Base-by-base conservation (phyloP, 2,113 vertebrate genomes). In the Apteryx mantelli region DNA sequence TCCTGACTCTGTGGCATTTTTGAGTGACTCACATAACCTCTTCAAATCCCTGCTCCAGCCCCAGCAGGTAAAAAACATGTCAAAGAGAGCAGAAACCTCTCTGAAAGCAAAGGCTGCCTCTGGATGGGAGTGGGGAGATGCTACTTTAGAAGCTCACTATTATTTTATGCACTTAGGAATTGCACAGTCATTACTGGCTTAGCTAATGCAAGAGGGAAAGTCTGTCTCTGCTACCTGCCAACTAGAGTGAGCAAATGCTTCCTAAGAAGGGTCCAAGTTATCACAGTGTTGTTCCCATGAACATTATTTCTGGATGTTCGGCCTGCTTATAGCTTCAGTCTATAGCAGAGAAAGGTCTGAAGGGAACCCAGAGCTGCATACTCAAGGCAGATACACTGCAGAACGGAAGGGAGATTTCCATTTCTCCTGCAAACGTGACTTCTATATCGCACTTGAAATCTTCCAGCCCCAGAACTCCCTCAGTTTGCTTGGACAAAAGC, bases 91-190 rank as follows among this genome's bases (percentile, higher is more conserved):
- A 89, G 77, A 79, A 84, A 83, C 24, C 9, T 75, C 69, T 26
- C 55, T 22, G 28, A 79, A 36, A 65, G 46, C 53, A 18, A 83
- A 53, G 42, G 42, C n/a, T 81, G 74, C 48, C 63, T 48, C 44
- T 56, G 38, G 36, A 40, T 46, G 50, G 22, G 40, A 69, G n/a
- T 2, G 8, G 20, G 61, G 48, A 88, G 68, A 71, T 9, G 18
- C 11, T 53, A 46, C 32, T 90, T 79, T 21, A 0, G 0, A 20
- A 28, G 26, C 21, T 44, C 40, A 13, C 26, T 74, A 0, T 7
- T 65, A 50, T 13, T 52, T 56, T 28, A 48, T 4, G 1, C 0
- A 3, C 89, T 63, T 3, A 1, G 50, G 32, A 82, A 38, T 21
- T 38, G 77, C 77, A 66, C 50, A 87, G 19, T 40, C 0, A 1